phyloP scores from a whole-genome alignment of 1,140 invertebrate genomes.

The Drosophila bifasciata region DNA sequence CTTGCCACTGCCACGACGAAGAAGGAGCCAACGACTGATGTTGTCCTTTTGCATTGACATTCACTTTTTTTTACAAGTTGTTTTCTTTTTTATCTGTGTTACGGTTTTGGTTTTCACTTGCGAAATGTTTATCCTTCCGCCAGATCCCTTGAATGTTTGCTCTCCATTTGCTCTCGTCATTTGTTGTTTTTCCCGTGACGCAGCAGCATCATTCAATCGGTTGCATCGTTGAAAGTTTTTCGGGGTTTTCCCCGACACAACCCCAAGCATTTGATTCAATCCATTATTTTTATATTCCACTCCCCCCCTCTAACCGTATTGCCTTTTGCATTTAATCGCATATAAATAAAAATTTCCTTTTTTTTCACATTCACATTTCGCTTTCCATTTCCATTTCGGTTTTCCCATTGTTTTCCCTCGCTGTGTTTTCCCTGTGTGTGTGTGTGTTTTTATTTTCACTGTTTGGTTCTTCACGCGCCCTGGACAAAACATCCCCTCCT shows the following conservation, averaged over 20 bases:
- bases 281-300: constrained; percentile 69
- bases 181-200: constrained; percentile 60
- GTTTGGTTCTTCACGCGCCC: constrained; percentile 48
- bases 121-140: constrained; percentile 26
- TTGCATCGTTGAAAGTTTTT: constrained; percentile 24
- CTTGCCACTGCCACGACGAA: too few relatives aligned
- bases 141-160: constrained; percentile 23
- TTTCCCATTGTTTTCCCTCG: constrained; percentile 66
- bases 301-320: constrained; percentile 17
- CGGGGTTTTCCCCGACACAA: constrained; percentile 12
- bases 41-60: constrained; percentile 30
- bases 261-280: constrained; percentile 72
- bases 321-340: constrained; percentile 69
- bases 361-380: constrained; percentile 31
- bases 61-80: constrained; percentile 38
- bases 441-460: constrained; percentile 24
- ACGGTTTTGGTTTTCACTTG: constrained; percentile 37
- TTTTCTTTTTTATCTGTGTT: constrained; percentile 16
- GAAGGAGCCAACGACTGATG: not conserved
- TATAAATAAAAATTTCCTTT: constrained; percentile 67
- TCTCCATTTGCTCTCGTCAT: constrained; percentile 64
- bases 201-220: too few relatives aligned
- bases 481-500: constrained; percentile 57
- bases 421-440: constrained; percentile 2
- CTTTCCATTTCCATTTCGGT: constrained; percentile 65